Percentiles rank a stretch among this genome's conserved stretches.
Conservation (phyloP, 1,140 invertebrate genomes). For the Metaphire vulgaris region DNA sequence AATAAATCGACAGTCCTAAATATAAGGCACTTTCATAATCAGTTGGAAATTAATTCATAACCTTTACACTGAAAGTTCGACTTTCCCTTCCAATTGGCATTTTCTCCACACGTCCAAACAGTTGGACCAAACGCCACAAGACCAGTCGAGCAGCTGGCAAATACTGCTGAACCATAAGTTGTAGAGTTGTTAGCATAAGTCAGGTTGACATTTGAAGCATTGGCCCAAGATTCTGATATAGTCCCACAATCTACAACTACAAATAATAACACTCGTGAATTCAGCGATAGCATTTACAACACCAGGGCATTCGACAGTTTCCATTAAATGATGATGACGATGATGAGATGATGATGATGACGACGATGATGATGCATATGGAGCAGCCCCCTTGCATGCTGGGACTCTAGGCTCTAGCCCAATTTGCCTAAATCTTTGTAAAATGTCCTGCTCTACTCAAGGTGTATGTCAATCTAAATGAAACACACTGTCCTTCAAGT, state of each 20-base stretch:
- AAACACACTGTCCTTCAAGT: not conserved
- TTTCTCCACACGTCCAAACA: slow-evolving; percentile 29
- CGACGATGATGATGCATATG: not conserved
- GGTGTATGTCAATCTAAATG: not conserved
- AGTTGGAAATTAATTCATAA: slow-evolving; percentile 18
- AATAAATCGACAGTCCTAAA: not conserved
- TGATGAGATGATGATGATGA: not conserved
- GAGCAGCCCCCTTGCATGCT: not conserved
- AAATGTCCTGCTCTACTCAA: not conserved
- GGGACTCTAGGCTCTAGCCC: too few species aligned
- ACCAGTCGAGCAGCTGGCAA: slow-evolving; percentile 31
- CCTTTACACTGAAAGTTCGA: slow-evolving; percentile 34
- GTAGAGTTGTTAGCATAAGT: slow-evolving; percentile 33
- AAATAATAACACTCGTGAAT: not conserved
- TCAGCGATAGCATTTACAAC: not conserved
- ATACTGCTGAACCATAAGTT: slow-evolving; percentile 30
- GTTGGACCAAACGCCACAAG: slow-evolving; percentile 33
- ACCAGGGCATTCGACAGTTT: not conserved
- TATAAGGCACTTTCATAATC: not conserved
- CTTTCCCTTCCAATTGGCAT: slow-evolving; percentile 33
- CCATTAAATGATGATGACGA: not conserved
- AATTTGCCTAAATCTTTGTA: too few species aligned
- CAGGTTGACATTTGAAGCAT: slow-evolving; percentile 14
- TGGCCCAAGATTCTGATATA: slow-evolving; percentile 20
- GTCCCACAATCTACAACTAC: slow-evolving; percentile 34